Evolutionary conservation across 2,888 invertebrate genomes (phyloP).

Genomic region (Sisyra nigra): DNA sequence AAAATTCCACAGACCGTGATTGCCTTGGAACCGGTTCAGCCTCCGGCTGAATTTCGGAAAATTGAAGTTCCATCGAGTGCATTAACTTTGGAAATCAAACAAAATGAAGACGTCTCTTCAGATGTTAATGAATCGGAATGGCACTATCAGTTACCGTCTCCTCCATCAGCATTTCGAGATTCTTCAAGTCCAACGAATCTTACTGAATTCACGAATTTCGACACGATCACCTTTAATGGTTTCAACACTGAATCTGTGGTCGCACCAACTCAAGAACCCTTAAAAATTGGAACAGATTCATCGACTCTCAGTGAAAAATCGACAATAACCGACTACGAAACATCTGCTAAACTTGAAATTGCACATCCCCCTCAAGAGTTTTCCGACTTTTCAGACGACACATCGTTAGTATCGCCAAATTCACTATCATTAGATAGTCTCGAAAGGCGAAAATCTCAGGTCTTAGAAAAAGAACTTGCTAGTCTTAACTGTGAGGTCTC

Average conservation of each 20-base stretch:
- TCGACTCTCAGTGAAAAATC: neutral
- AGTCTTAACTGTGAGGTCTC: conserved; percentile 22
- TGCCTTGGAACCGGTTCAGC: conserved; percentile 11
- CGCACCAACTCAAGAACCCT: conserved; percentile 19
- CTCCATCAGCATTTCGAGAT: conserved; percentile 39
- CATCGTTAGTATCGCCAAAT: conserved; percentile 23
- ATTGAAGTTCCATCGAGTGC: neutral
- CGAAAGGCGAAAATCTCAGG: conserved; percentile 25
- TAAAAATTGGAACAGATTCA: conserved; percentile 13
- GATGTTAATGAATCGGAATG: conserved; percentile 24
- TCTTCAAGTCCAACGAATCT: conserved; percentile 19
- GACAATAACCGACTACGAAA: neutral
- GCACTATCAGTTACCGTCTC: conserved; percentile 41
- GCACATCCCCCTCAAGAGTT: conserved; percentile 1
- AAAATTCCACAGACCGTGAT: conserved; percentile 13
- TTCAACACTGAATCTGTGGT: conserved; percentile 23
- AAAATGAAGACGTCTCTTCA: conserved; percentile 1
- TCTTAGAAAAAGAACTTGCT: conserved; percentile 27
- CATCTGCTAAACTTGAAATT: neutral
- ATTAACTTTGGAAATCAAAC: neutral
- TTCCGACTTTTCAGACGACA: conserved; percentile 7
- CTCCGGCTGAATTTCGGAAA: conserved; percentile 3
- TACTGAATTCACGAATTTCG: conserved; percentile 16
- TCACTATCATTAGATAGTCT: conserved; percentile 22
- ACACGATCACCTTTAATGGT: conserved; percentile 15